Percentiles rank a stretch among this genome's conserved stretches.
These are phyloP conservation scores for Limnothrissa miodon DNA, from an alignment of 2,113 vertebrate genomes.

Conservation along the genomic window DNA sequence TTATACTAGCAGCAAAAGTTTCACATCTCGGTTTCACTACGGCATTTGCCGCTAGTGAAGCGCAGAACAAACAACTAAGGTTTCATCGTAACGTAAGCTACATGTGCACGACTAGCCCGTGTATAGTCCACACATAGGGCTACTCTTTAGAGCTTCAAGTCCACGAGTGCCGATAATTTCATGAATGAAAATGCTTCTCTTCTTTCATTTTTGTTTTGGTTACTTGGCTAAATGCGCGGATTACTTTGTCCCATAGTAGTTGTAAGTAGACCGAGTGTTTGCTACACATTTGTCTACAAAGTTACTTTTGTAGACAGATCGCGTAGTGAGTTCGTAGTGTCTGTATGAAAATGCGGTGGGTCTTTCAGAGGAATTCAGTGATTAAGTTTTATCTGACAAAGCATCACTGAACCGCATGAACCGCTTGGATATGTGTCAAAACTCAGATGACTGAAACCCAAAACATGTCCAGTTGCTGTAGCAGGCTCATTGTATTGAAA, in stretches of 20 bases:
- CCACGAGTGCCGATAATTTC: constrained; percentile 32
- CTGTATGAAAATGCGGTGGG: constrained; percentile 75
- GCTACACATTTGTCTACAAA: constrained; percentile 24
- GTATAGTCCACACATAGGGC: constrained; percentile 23
- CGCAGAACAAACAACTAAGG: not conserved
- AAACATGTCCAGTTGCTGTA: constrained; percentile 52
- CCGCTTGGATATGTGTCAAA: constrained; percentile 75
- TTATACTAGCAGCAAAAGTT: not conserved
- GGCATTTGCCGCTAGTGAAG: not conserved
- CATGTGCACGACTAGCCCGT: constrained; percentile 4
- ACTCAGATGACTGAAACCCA: constrained; percentile 62
- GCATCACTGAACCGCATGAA: constrained; percentile 76
- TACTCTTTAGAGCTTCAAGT: not conserved
- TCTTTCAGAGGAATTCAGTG: constrained; percentile 74
- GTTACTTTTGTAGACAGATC: constrained; percentile 25
- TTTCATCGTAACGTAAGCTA: not conserved
- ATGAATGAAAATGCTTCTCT: constrained; percentile 44
- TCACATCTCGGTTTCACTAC: not conserved
- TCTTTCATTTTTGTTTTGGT: constrained; percentile 52
- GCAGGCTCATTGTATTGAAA: not conserved
- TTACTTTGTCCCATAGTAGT: constrained; percentile 26
- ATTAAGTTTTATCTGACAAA: constrained; percentile 78
- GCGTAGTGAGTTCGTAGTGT: constrained; percentile 38
- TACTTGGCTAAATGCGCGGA: constrained; percentile 48
- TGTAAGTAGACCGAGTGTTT: constrained; percentile 12